A percentile compares a stretch with the other conserved stretches of the same genome.
phyloP scores from a whole-genome alignment of 2,113 vertebrate species.

The Lepus timidus region DNA sequence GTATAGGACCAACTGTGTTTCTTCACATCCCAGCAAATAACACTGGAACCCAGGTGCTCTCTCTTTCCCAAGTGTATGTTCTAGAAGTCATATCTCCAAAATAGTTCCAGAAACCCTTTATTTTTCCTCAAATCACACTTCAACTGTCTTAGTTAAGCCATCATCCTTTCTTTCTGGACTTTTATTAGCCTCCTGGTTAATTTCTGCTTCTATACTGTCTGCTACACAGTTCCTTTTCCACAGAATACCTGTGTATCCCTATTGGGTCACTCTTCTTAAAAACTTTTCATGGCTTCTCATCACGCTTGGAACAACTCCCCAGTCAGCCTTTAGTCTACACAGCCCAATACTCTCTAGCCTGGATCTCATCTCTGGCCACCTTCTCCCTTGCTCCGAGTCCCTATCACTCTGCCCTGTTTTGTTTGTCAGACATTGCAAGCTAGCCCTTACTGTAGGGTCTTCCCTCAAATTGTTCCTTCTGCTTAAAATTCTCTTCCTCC shows the following conservation, averaged over 20 bases:
- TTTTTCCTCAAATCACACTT: neutral
- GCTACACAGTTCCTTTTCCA: neutral
- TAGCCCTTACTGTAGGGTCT: neutral
- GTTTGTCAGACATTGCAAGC: neutral
- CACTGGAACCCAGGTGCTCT: neutral
- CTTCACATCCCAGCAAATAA: neutral
- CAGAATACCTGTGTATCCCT: neutral
- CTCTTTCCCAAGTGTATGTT: neutral
- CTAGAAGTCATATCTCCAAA: neutral
- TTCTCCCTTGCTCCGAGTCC: neutral
- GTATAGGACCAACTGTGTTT: neutral
- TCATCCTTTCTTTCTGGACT: neutral
- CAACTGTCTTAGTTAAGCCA: neutral
- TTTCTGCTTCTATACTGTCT: constrained; percentile 35
- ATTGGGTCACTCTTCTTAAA: neutral
- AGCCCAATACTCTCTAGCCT: neutral
- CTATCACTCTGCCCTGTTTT: neutral
- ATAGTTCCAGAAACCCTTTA: constrained; percentile 23
- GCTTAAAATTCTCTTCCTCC: neutral
- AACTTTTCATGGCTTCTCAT: neutral
- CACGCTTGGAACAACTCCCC: neutral
- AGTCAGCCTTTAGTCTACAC: neutral
- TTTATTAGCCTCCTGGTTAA: constrained; percentile 17
- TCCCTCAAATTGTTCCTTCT: neutral
- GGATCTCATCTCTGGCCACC: neutral